These are phyloP conservation scores for Isurus oxyrinchus DNA, from an alignment of 2,113 vertebrate species.

Conservation along the genomic window DNA sequence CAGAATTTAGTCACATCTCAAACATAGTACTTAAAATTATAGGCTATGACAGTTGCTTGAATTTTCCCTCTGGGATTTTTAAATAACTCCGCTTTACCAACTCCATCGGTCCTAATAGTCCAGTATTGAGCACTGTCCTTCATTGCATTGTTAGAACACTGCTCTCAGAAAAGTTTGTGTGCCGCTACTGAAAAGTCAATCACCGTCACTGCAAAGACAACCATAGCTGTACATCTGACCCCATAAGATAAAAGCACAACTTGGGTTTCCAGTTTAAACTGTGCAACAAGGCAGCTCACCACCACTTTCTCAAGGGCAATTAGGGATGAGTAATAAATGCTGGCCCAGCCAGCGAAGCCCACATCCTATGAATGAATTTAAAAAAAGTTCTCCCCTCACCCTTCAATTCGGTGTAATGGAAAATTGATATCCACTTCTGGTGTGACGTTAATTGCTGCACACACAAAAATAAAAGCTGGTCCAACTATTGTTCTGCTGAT, in stretches of 20 bases:
- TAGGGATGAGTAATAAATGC: no score
- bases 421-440: neutral
- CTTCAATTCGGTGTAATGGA: neutral
- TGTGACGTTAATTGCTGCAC: neutral
- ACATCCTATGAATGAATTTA: no score
- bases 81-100: no score
- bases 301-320: no score
- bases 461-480: conserved; percentile 15
- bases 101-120: no score
- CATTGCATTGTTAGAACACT: neutral
- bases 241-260: no score
- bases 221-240: neutral
- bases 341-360: no score
- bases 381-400: neutral
- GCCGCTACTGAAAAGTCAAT: neutral
- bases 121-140: neutral
- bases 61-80: no score
- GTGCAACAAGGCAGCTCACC: neutral
- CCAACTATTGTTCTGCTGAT: neutral
- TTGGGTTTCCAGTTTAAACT: neutral
- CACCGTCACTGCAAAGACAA: neutral
- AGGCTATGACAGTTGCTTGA: no score
- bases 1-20: no score
- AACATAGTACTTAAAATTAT: no score
- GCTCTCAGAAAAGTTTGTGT: neutral